These are phyloP conservation scores for Physocephala rufipes DNA, from an alignment of 2,888 invertebrate species.

Conservation along the genomic window DNA sequence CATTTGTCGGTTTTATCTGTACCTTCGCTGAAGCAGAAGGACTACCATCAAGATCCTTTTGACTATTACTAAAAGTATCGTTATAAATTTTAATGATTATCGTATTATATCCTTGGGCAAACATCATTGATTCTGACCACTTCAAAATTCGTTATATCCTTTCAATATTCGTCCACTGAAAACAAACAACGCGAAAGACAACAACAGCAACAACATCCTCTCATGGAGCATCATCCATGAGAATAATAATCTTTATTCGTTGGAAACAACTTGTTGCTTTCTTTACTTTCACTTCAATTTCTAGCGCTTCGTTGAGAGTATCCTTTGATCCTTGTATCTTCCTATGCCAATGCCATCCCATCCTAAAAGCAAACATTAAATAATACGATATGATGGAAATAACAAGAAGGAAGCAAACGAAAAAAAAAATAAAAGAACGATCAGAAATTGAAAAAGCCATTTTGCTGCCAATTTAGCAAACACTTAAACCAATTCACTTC, in stretches of 20 bases:
- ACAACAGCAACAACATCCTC: conserved; percentile 17
- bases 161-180: background rate
- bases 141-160: conserved; percentile 14
- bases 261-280: conserved; percentile 26
- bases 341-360: background rate
- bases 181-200: background rate
- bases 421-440: background rate
- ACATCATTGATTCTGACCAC: conserved; percentile 35
- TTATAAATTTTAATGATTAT: conserved; percentile 2
- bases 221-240: background rate
- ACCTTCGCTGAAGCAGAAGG: no score
- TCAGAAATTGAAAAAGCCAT: conserved; percentile 63
- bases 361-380: conserved; percentile 50
- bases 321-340: background rate
- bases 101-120: conserved; percentile 27
- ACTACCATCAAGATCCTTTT: no score
- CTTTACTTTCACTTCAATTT: background rate
- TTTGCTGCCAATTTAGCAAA: conserved; percentile 65
- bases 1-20: no score
- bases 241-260: no score
- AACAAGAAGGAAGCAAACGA: no score
- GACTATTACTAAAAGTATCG: no score
- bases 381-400: conserved; percentile 28
- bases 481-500: conserved; percentile 65
- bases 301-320: background rate